These are phyloP conservation scores for Solenopsis invicta DNA, from an alignment of 1,140 invertebrate genomes.

Conservation along the genomic window DNA sequence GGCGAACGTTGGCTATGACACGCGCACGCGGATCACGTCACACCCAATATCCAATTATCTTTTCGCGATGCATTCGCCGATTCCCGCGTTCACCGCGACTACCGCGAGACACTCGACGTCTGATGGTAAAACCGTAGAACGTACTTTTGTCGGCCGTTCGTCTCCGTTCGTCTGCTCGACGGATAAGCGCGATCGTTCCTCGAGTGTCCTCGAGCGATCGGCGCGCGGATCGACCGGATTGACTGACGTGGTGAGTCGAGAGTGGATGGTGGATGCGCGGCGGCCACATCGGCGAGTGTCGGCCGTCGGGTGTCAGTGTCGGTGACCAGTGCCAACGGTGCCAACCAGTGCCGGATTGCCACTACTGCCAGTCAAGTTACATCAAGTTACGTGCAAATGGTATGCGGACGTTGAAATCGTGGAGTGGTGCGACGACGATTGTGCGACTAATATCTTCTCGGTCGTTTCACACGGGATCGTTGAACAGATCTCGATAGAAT, in stretches of 20 bases:
- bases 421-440: background rate
- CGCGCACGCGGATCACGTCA: too few relatives aligned
- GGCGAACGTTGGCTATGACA: too few relatives aligned
- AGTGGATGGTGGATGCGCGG: slow-evolving; percentile 78
- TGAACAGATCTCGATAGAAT: slow-evolving; percentile 88
- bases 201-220: background rate
- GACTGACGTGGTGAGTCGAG: slow-evolving; percentile 81
- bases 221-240: slow-evolving; percentile 29
- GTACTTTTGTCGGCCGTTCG: background rate
- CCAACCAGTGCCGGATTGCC: too few relatives aligned
- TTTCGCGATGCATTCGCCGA: background rate
- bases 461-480: slow-evolving; percentile 8
- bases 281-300: slow-evolving; percentile 51
- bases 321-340: slow-evolving; percentile 31
- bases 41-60: background rate
- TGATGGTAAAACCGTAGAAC: background rate
- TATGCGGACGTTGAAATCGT: slow-evolving; percentile 49
- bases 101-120: background rate
- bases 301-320: too few relatives aligned
- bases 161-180: background rate
- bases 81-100: background rate
- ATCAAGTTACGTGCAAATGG: slow-evolving; percentile 70
- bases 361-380: too few relatives aligned
- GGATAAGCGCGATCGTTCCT: background rate
- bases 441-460: slow-evolving; percentile 24